These are phyloP conservation scores for Camptogramma bilineatum DNA, from an alignment of 2,888 invertebrate genomes.

Conservation along the genomic window DNA sequence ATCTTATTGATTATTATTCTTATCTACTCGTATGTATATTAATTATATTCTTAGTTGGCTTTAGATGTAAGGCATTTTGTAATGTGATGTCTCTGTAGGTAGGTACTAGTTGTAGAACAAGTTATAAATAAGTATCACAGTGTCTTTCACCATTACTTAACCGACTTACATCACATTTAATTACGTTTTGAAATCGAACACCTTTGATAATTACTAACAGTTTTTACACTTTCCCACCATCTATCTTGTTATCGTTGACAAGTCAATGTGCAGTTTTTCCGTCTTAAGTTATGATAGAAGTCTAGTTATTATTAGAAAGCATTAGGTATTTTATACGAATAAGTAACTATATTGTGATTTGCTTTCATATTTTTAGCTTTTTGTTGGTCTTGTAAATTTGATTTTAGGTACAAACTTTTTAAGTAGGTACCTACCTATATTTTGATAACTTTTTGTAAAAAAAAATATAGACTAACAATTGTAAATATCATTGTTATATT, in stretches of 20 bases:
- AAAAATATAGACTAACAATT: background rate
- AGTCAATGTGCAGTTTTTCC: constrained; percentile 3
- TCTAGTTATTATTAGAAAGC: background rate
- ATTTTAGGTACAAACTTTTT: background rate
- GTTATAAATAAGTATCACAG: constrained; percentile 28
- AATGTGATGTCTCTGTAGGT: constrained; percentile 12
- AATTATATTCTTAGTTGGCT: background rate
- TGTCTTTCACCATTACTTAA: constrained; percentile 40
- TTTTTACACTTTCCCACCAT: constrained; percentile 5
- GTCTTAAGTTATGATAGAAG: background rate
- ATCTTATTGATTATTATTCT: background rate
- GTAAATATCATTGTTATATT: background rate
- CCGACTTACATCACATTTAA: constrained; percentile 41
- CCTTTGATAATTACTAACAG: constrained; percentile 28
- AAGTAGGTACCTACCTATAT: background rate
- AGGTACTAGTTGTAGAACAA: constrained; percentile 25
- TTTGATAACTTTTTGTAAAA: background rate
- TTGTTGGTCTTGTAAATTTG: background rate
- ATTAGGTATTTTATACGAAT: background rate
- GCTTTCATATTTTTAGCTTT: background rate
- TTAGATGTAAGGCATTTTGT: constrained; percentile 14
- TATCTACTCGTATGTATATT: background rate
- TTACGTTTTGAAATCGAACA: constrained; percentile 31
- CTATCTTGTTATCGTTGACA: background rate
- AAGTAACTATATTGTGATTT: background rate